phyloP scores from a whole-genome alignment of 2,888 invertebrate genomes.

The Agrotis segetum region DNA sequence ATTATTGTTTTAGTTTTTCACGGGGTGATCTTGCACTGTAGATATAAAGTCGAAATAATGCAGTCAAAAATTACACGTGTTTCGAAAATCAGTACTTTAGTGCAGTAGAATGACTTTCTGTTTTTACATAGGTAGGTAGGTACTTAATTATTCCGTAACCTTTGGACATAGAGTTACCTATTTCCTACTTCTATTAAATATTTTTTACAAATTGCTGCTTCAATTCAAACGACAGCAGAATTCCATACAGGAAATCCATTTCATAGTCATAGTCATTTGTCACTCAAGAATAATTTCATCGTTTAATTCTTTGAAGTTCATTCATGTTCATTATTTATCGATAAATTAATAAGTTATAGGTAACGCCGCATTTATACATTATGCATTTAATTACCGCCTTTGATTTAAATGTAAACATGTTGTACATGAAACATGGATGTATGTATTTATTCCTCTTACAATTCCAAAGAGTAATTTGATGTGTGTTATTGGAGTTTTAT shows the following conservation, averaged over 20 bases:
- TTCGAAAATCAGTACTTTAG: too few relatives aligned
- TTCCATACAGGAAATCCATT: conserved; percentile 46
- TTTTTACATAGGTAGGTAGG: too few relatives aligned
- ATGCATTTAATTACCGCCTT: conserved; percentile 55
- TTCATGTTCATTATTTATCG: conserved; percentile 57
- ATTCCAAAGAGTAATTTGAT: conserved; percentile 36
- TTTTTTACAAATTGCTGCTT: neutral
- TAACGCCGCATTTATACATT: conserved; percentile 37
- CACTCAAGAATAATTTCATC: conserved; percentile 23
- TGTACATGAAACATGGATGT: conserved; percentile 30
- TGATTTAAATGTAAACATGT: conserved; percentile 47
- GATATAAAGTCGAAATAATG: too few relatives aligned
- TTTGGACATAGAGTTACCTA: neutral
- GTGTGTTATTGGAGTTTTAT: conserved; percentile 30
- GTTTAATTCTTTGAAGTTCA: conserved; percentile 43
- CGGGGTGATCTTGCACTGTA: too few relatives aligned
- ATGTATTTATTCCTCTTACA: conserved; percentile 45
- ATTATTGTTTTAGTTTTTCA: too few relatives aligned
- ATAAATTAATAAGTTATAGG: conserved; percentile 28
- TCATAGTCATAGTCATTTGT: conserved; percentile 7
- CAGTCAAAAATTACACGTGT: too few relatives aligned
- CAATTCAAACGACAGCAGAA: conserved; percentile 7
- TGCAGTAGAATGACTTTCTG: too few relatives aligned
- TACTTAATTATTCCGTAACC: too few relatives aligned
- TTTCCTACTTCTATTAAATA: neutral